phyloP scores from a whole-genome alignment of 2,113 vertebrate genomes.

The Ameiurus melas region DNA sequence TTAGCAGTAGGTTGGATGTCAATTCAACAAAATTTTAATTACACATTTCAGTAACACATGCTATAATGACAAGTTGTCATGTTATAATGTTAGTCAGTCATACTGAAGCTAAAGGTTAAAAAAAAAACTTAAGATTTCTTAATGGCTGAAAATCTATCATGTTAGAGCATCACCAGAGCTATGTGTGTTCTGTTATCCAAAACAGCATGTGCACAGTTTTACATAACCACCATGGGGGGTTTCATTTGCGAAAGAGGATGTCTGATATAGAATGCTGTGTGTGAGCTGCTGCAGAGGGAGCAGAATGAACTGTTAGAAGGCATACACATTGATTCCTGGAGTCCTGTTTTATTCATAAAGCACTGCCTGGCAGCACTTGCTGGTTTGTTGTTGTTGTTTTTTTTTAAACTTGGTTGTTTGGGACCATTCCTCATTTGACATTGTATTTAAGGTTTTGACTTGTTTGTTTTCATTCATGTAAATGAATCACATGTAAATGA shows the following conservation, averaged over 20 bases:
- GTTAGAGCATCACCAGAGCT: not conserved
- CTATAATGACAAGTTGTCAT: not conserved
- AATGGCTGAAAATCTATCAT: not conserved
- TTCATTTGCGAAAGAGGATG: constrained; percentile 1
- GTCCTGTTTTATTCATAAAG: constrained; percentile 49
- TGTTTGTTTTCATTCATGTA: not conserved
- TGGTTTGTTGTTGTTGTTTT: constrained; percentile 4
- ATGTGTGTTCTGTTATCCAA: not conserved
- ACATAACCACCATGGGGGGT: not conserved
- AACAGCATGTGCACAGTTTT: not conserved
- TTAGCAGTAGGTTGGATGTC: not conserved
- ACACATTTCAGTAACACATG: not conserved
- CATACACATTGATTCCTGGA: constrained; percentile 29
- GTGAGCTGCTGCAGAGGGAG: constrained; percentile 19
- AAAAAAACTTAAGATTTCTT: not conserved
- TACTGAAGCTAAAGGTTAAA: not conserved
- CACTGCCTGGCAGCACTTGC: constrained; percentile 13
- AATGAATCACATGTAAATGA: too few species aligned
- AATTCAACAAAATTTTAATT: not conserved
- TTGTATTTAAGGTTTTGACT: not conserved
- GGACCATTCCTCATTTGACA: constrained; percentile 29
- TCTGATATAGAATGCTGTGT: constrained; percentile 29
- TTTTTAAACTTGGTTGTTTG: constrained; percentile 6
- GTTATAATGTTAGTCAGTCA: not conserved
- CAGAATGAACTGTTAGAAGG: constrained; percentile 37